Conservation (phyloP, 2,888 invertebrate genomes). For the Drosophila rellima region DNA sequence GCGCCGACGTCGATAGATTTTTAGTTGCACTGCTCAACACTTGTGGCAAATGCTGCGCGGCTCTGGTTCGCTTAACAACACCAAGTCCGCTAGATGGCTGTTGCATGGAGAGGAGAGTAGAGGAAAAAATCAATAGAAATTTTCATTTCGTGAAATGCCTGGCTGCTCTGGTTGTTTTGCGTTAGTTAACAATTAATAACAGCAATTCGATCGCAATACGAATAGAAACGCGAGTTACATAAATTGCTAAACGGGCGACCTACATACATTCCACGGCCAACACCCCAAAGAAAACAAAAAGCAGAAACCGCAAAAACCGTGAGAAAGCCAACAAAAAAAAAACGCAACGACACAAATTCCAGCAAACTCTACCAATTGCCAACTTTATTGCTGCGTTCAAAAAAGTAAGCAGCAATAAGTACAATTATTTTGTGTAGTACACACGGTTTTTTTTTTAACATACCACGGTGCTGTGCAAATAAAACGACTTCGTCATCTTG, state of each 20-base stretch:
- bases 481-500: slow-evolving; percentile 82
- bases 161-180: slow-evolving; percentile 70
- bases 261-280: slow-evolving; percentile 76
- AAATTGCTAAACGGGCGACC: slow-evolving; percentile 49
- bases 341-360: slow-evolving; percentile 64
- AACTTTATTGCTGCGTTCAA: slow-evolving; percentile 39
- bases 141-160: slow-evolving; percentile 78
- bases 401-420: slow-evolving; percentile 59
- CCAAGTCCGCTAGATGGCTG: slow-evolving; percentile 64
- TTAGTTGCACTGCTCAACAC: slow-evolving; percentile 22
- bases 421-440: neutral
- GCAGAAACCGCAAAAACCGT: slow-evolving; percentile 35
- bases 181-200: slow-evolving; percentile 67
- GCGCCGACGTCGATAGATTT: neutral
- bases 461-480: slow-evolving; percentile 56
- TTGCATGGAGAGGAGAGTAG: slow-evolving; percentile 68
- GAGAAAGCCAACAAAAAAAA: slow-evolving; percentile 53
- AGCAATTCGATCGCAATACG: slow-evolving; percentile 33
- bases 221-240: slow-evolving; percentile 53
- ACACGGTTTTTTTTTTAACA: slow-evolving; percentile 12
- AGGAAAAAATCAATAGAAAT: slow-evolving; percentile 85
- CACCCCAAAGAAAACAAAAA: slow-evolving; percentile 59
- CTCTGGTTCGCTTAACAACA: slow-evolving; percentile 20
- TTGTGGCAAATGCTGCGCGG: slow-evolving; percentile 8
- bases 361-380: slow-evolving; percentile 56